Evolutionary conservation across 2,888 invertebrate species (phyloP).

Genomic region (Drosophila subquinaria): DNA sequence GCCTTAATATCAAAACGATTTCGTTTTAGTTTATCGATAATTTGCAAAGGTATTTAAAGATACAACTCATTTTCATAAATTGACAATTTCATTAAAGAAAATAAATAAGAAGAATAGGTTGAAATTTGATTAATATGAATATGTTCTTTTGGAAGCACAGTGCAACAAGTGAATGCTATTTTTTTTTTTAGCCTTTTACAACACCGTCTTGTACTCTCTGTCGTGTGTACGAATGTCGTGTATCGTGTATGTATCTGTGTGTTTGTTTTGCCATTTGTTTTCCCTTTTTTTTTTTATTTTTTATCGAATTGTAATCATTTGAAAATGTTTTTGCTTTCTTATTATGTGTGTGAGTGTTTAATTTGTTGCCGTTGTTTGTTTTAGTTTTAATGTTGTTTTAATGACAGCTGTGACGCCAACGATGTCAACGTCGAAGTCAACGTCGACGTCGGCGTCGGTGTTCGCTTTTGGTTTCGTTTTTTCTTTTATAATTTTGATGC

Average conservation of each 20-base stretch:
- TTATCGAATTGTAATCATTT: conserved; percentile 35
- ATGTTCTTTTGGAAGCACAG: too few relatives aligned
- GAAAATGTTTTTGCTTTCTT: conserved; percentile 20
- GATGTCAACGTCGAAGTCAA: conserved; percentile 4
- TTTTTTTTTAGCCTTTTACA: background rate
- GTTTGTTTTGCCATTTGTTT: conserved; percentile 11
- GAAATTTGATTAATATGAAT: too few relatives aligned
- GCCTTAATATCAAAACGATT: too few relatives aligned
- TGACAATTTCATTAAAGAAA: too few relatives aligned
- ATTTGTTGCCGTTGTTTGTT: conserved; percentile 50
- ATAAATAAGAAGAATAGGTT: too few relatives aligned
- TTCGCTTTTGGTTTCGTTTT: background rate
- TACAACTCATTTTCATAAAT: too few relatives aligned
- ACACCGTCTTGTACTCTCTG: background rate
- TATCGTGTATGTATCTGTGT: background rate
- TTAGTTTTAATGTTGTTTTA: conserved; percentile 70
- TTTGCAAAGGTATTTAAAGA: too few relatives aligned
- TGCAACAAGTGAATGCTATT: too few relatives aligned
- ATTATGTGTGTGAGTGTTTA: conserved; percentile 34
- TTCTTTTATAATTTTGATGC: conserved; percentile 3
- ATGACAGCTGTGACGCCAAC: conserved; percentile 61
- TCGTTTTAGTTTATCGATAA: too few relatives aligned
- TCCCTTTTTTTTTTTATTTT: background rate
- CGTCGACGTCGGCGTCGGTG: conserved; percentile 7
- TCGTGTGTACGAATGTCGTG: background rate